Evolutionary conservation across 2,888 invertebrate genomes (phyloP).

Genomic region (Chaetogeoica ovagalla): DNA sequence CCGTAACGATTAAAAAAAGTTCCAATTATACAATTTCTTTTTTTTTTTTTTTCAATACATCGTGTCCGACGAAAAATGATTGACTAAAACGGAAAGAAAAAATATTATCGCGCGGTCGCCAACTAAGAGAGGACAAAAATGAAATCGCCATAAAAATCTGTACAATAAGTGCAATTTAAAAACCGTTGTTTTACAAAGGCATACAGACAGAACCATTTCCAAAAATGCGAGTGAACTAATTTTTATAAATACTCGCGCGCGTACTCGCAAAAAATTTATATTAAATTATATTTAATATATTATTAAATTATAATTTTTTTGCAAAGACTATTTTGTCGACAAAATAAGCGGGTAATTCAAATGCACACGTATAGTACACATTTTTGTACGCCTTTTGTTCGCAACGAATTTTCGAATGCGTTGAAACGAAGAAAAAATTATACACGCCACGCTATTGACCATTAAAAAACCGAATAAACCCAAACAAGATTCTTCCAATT

Average conservation of each 20-base stretch:
- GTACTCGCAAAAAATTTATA: no score
- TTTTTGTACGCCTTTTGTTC: no score
- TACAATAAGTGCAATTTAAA: slow-evolving; percentile 28
- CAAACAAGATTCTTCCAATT: no score
- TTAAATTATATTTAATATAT: no score
- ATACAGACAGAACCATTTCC: neutral
- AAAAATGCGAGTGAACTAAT: slow-evolving; percentile 6
- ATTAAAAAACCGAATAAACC: no score
- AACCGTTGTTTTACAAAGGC: neutral
- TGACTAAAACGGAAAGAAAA: slow-evolving; percentile 3
- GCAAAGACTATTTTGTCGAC: no score
- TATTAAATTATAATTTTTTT: no score
- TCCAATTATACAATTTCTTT: slow-evolving; percentile 19
- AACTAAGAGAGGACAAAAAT: slow-evolving; percentile 15
- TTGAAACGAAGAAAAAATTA: no score
- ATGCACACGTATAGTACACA: no score
- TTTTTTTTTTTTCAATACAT: slow-evolving; percentile 6
- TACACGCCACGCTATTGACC: no score
- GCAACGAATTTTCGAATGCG: no score
- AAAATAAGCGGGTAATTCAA: no score
- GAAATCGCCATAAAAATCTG: slow-evolving; percentile 22
- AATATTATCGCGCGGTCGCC: slow-evolving; percentile 10
- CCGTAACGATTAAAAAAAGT: slow-evolving; percentile 6
- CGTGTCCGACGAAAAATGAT: slow-evolving; percentile 16
- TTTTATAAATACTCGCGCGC: neutral